Percentiles rank a stretch among this genome's conserved stretches.
Conservation (phyloP, 2,888 invertebrate species). For the Stegophylla sp. region DNA sequence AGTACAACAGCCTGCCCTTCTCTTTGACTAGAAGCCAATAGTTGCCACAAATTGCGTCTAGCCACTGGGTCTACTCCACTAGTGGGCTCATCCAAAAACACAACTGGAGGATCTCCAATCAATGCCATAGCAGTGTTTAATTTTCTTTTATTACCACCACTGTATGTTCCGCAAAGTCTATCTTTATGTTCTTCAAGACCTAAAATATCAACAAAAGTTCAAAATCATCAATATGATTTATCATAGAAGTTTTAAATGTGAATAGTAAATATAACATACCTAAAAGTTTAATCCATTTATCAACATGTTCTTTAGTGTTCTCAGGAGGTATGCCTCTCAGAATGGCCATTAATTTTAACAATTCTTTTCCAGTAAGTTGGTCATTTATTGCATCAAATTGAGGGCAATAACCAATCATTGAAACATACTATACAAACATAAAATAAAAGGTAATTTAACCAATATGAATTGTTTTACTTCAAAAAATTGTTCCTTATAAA, state of each 20-base stretch:
- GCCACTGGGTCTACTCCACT: conserved; percentile 83
- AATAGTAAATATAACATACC: conserved; percentile 53
- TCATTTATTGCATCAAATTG: conserved; percentile 84
- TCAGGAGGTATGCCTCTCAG: conserved; percentile 72
- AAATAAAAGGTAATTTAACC: too few species aligned
- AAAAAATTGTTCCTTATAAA: neutral
- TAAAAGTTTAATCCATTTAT: conserved; percentile 62
- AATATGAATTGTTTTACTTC: too few species aligned
- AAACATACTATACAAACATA: conserved; percentile 70
- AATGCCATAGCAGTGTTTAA: conserved; percentile 76
- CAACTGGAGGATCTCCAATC: conserved; percentile 74
- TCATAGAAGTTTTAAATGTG: too few species aligned
- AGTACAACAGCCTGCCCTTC: conserved; percentile 79
- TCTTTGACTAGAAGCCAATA: conserved; percentile 73
- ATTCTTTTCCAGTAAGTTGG: conserved; percentile 78
- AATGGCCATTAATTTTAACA: conserved; percentile 75
- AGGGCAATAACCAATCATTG: conserved; percentile 86
- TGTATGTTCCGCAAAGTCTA: conserved; percentile 66
- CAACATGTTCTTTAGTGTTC: conserved; percentile 59
- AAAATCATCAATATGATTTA: too few species aligned
- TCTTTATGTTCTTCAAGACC: conserved; percentile 60
- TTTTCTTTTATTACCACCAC: conserved; percentile 79
- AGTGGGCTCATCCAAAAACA: conserved; percentile 72
- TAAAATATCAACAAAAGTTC: conserved; percentile 14
- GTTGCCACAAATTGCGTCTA: conserved; percentile 81